A percentile compares a stretch with the other conserved stretches of the same genome.
phyloP scores from a whole-genome alignment of 2,888 invertebrate species.

The Ceriagrion tenellum region DNA sequence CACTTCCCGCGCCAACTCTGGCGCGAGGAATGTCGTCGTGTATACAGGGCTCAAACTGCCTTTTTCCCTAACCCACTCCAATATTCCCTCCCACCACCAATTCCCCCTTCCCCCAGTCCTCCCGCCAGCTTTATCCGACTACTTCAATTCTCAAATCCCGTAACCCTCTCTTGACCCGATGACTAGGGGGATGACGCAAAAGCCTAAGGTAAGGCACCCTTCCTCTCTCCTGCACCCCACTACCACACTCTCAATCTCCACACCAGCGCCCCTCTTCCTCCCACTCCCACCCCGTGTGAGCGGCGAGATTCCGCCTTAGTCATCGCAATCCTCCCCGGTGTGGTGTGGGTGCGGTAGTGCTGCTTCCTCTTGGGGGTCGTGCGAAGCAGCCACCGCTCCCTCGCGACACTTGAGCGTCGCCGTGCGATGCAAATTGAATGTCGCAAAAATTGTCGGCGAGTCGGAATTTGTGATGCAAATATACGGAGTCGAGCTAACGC shows the following conservation, averaged over 20 bases:
- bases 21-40: too few relatives aligned
- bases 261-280: background rate
- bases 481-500: background rate
- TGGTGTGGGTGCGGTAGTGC: too few relatives aligned
- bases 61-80: background rate
- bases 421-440: background rate
- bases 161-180: slow-evolving; percentile 57
- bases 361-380: background rate
- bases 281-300: background rate
- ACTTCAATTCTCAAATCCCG: slow-evolving; percentile 51
- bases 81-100: too few relatives aligned
- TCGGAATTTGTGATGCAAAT: background rate
- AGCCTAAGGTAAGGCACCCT: background rate
- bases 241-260: background rate
- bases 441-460: background rate
- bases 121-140: slow-evolving; percentile 33
- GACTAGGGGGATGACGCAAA: slow-evolving; percentile 50
- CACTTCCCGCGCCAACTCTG: too few relatives aligned
- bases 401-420: background rate
- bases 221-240: background rate
- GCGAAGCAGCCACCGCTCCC: too few relatives aligned
- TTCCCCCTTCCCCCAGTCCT: background rate
- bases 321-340: too few relatives aligned
- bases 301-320: too few relatives aligned
- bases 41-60: background rate